Base-by-base conservation (phyloP, 1,140 invertebrate species). In the Chionoecetes opilio region DNA sequence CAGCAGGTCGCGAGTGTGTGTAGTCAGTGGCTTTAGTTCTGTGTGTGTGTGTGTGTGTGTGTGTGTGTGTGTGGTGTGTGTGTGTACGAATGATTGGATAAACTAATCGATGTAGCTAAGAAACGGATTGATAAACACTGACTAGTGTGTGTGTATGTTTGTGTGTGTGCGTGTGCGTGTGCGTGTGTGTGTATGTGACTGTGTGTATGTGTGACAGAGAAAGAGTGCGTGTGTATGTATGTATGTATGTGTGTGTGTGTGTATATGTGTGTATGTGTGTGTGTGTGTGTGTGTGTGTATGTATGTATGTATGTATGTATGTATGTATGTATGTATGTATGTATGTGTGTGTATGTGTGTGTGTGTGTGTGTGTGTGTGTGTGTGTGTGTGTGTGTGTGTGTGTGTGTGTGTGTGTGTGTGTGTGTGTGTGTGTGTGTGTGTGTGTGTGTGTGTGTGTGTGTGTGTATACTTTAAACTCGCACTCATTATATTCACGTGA, bases 301-400 rank as follows among this genome's bases (percentile, higher is more conserved):
- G 41, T 6, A 6, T 46, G 3, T 46, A 6, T 46, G 3, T 46
- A 3, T 46, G 3, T 46, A 3, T 46, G 3, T 3, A 46, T 46
- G 5, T 6, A 46, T 5, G 5, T 6, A 84, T 6, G 82, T 5
- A 32, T 26, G 21, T 84, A 3, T 84, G 31, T 84, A 26, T 84
- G 82, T 84, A 26, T 84, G 82, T 84, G 31, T 84, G 82, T 84
- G 82, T 84, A 26, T 84, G 82, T 84, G 82, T 84, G 82, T 86
- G 84, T 86, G 84, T 86, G 84, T 86, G 84, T 86, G 31, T 86
- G 84, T 86, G 84, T 86, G 84, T 86, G 84, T 86, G 84, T 86
- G 31, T 86, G 84, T 86, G 84, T 86, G 84, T 86, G 84, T 86
- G 84, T 86, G 84, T 86, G 84, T 86, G 31, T 86, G 84, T 32